Conservation (phyloP, 2,113 vertebrate species). For the Melanotaenia duboulayi region DNA sequence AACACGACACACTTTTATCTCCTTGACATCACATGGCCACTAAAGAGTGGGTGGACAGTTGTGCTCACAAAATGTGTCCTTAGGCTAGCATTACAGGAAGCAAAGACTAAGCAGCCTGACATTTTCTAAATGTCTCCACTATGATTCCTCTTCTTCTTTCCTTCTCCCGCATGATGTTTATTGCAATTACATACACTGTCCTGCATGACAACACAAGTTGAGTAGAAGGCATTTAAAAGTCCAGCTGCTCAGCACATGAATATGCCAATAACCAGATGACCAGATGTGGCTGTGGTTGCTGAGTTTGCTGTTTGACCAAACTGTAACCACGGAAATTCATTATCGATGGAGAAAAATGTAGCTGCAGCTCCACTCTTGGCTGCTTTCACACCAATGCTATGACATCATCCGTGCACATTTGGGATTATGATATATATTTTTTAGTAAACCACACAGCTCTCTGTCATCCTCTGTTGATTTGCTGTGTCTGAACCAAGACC, state of each 20-base stretch:
- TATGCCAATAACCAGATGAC: constrained; percentile 65
- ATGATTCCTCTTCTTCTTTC: constrained; percentile 21
- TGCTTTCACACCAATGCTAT: constrained; percentile 35
- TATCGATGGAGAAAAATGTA: constrained; percentile 38
- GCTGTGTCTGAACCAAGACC: constrained; percentile 2
- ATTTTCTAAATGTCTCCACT: constrained; percentile 64
- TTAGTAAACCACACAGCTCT: constrained; percentile 31
- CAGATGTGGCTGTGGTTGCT: constrained; percentile 77
- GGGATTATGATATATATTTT: constrained; percentile 26
- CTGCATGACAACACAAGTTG: constrained; percentile 45
- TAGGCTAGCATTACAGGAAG: constrained; percentile 56
- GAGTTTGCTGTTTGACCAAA: constrained; percentile 70
- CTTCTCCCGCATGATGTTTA: constrained; percentile 9
- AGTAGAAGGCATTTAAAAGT: constrained; percentile 47
- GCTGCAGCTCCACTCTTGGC: constrained; percentile 35
- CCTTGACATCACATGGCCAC: constrained; percentile 60
- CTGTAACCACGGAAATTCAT: constrained; percentile 68
- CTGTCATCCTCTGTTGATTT: constrained; percentile 22
- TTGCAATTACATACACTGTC: constrained; percentile 12
- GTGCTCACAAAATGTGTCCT: constrained; percentile 62
- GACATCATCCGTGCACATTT: constrained; percentile 59
- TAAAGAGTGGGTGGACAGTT: constrained; percentile 74
- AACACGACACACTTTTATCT: constrained; percentile 67
- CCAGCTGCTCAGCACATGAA: constrained; percentile 49
- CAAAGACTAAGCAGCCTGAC: constrained; percentile 56